Evolutionary conservation across 2,888 invertebrate species (phyloP), one percentile per base, ranked within the genome.

Genomic region (Apotomis turbidana): DNA sequence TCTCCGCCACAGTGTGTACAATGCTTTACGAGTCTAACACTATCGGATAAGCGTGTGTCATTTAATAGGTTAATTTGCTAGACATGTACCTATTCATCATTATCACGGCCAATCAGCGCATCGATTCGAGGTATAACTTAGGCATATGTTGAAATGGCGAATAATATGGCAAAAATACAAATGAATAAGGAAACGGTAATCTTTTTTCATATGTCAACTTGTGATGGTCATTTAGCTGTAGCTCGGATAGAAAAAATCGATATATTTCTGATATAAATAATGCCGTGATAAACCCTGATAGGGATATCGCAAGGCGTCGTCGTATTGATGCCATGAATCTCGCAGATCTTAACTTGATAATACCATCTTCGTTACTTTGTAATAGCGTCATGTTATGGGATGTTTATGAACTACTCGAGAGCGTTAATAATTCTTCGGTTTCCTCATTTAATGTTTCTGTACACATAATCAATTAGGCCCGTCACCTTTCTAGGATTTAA

Each of bases 381-480:
- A 54, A 54, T 8, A 13, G 15, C 13, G 5, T 13, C 54, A 13
- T 54, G 13, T 63, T 54, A 13, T 9, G 13, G 10, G 12, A 63
- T 51, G 41, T 5, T 38, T 38, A 41, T 52, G 1, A 1, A 13
- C 13, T n/a, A 9, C 9, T 27, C 3, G 49, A 49, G 3, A 27
- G 44, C 15, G 44, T n/a, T 5, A 41, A 4, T 46, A 36, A 55
- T 46, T 62, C n/a, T 66, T 44, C 13, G 15, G 15, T 44, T 44
- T 52, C 41, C 9, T n/a, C 13, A 27, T 49, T 52, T 66, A 46
- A 55, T 55, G 46, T 57, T 27, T 57, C 27, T 36, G 36, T 66
- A 66, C 66, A 27, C 55, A 54, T 44, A 62, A 63, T 58, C 66
- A 70, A 66, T 70, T 58, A 70, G 57, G 27, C 57, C 8, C 55